A percentile compares a stretch with the other conserved stretches of the same genome.
Conservation (phyloP, 2,888 invertebrate genomes). For the Steromphala cineraria region DNA sequence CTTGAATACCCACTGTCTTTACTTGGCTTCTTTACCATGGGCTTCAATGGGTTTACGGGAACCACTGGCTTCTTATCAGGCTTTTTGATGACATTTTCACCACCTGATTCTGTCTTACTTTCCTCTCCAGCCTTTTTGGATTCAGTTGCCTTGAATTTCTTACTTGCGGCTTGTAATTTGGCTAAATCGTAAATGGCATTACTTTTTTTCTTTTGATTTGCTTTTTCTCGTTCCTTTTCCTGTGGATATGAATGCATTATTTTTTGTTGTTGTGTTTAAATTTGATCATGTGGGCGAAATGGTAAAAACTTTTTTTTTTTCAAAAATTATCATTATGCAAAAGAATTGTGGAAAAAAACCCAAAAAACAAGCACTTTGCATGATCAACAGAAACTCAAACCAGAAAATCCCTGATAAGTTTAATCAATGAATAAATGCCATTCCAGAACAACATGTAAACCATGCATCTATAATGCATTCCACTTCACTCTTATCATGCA, state of each 20-base stretch:
- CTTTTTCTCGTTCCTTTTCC: conserved; percentile 63
- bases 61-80: conserved; percentile 21
- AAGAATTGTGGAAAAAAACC: too few relatives aligned
- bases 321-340: too few relatives aligned
- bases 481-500: neutral
- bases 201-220: conserved; percentile 48
- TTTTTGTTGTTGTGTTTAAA: too few relatives aligned
- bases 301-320: too few relatives aligned
- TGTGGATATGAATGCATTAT: conserved; percentile 30
- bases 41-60: conserved; percentile 47
- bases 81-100: neutral
- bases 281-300: too few relatives aligned
- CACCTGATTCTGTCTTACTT: conserved; percentile 15
- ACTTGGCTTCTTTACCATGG: conserved; percentile 61
- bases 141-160: neutral
- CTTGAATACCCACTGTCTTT: conserved; percentile 64
- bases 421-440: too few relatives aligned
- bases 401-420: too few relatives aligned
- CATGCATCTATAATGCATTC: too few relatives aligned
- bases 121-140: conserved; percentile 6
- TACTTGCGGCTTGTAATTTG: conserved; percentile 20
- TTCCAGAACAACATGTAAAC: too few relatives aligned
- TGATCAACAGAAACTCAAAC: too few relatives aligned
- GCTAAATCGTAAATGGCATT: conserved; percentile 43
- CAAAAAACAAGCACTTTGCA: too few relatives aligned